Evolutionary conservation across 2,797 vertebrate species (phyloP), one percentile per base, ranked within the genome.

Genomic region (Pseudochirops corinnae): DNA sequence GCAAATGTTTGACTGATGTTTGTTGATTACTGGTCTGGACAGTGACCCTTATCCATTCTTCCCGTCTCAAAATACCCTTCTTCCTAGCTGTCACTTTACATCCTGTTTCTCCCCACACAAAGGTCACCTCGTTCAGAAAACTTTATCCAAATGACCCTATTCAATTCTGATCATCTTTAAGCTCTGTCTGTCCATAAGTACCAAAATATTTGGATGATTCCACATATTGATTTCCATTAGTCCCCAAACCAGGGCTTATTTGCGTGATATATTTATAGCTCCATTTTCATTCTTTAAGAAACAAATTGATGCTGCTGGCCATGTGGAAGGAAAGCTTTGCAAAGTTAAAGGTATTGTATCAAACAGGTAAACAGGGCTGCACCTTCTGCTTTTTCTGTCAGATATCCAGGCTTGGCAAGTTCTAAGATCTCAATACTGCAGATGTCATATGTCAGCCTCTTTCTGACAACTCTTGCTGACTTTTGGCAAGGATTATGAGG

Each of bases 371-470:
- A 39, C 62, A 67, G 62, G 62, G 14, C n/a, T 16, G 62, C 62
- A 67, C n/a, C 33, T 67, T 67, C 33, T 74, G 62, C n/a, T 74
- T 74, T 39, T 1, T n/a, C 33, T 39, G 62, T 74, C 39, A 74
- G 33, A n/a, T 39, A n/a, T 4, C 6, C 39, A 29, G 26, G 10
- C 29, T 60, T 33, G 9, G 3, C 10, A 57, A 87, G 21, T 6
- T n/a, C 39, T 60, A 5, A 9, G 39, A 33, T 5, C 39, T 3
- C 29, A 87, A 3, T 0, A 1, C 26, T 11, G 31, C 0, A n/a
- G 91, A 46, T 5, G 58, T 4, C 26, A 21, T 33, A 52, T 90
- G 55, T 29, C 31, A 46, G 4, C 4, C 55, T 56, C 52, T 90
- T 67, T 67, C 62, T 0, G 11, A 29, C 50, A 3, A 2, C 0